phyloP scores from a whole-genome alignment of 2,113 vertebrate genomes.

The Oreochromis aureus region DNA sequence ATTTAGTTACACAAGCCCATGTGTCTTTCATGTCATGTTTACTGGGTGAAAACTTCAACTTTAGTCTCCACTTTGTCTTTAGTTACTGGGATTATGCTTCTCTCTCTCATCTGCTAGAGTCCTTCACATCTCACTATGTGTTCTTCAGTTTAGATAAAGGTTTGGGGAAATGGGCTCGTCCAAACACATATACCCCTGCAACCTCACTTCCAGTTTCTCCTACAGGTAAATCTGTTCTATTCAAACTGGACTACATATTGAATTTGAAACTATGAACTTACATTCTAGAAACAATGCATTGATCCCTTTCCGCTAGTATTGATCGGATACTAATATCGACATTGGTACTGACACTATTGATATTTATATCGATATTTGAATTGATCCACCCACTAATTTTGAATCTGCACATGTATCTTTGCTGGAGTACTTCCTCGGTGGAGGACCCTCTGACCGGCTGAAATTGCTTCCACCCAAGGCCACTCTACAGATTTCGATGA shows the following conservation, averaged over 20 bases:
- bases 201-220: neutral
- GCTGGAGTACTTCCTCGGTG: neutral
- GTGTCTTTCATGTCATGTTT: neutral
- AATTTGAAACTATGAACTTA: neutral
- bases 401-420: neutral
- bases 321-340: fast-evolving
- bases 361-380: neutral
- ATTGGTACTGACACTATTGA: neutral
- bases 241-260: neutral
- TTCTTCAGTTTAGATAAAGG: neutral
- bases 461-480: neutral
- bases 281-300: neutral
- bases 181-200: neutral
- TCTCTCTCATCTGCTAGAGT: neutral
- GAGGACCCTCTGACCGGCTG: neutral
- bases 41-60: neutral
- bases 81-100: neutral
- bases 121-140: neutral
- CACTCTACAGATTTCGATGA: neutral
- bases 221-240: neutral
- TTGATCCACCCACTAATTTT: neutral
- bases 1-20: neutral
- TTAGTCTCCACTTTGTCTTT: neutral
- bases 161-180: neutral
- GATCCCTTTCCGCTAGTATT: neutral